A percentile compares a stretch with the other conserved stretches of the same genome.
These are phyloP conservation scores for Aplochiton taeniatus DNA, from an alignment of 2,797 vertebrate species.

Conservation along the genomic window DNA sequence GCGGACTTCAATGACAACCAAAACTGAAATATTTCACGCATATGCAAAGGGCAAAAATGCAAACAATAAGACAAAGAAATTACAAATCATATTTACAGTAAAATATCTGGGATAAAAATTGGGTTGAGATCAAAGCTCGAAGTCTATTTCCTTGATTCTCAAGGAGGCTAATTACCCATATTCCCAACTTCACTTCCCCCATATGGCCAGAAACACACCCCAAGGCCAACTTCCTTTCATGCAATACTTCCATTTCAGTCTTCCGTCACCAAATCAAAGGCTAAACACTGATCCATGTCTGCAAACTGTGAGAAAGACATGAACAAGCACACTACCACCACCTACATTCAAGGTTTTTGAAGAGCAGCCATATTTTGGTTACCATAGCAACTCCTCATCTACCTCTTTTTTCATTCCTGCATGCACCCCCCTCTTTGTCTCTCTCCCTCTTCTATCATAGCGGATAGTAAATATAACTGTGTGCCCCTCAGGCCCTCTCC, in stretches of 20 bases:
- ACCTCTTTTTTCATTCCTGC: slow-evolving; percentile 61
- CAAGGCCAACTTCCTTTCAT: slow-evolving; percentile 28
- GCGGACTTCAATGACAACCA: no score
- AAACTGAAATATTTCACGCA: no score
- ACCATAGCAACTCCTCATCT: slow-evolving; percentile 73
- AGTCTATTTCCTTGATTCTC: slow-evolving; percentile 24
- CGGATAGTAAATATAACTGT: slow-evolving; percentile 73
- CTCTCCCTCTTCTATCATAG: slow-evolving; percentile 55
- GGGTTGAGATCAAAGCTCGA: slow-evolving; percentile 3
- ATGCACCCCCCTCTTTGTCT: slow-evolving; percentile 22
- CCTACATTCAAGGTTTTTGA: slow-evolving; percentile 79
- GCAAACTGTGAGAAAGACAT: slow-evolving; percentile 53
- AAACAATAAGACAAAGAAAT: no score
- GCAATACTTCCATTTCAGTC: slow-evolving; percentile 40
- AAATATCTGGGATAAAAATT: no score
- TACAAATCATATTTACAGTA: no score
- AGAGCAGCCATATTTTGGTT: slow-evolving; percentile 77
- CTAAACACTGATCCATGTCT: slow-evolving; percentile 55
- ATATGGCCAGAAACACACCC: slow-evolving; percentile 48
- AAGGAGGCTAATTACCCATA: slow-evolving; percentile 35
- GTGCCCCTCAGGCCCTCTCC: slow-evolving; percentile 59
- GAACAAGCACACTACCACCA: slow-evolving; percentile 46
- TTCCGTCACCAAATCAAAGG: slow-evolving; percentile 42
- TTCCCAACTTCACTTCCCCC: slow-evolving; percentile 39
- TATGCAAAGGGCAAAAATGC: no score